Conservation (phyloP, 2,888 invertebrate genomes). For the Kryphioiulus occultus region DNA sequence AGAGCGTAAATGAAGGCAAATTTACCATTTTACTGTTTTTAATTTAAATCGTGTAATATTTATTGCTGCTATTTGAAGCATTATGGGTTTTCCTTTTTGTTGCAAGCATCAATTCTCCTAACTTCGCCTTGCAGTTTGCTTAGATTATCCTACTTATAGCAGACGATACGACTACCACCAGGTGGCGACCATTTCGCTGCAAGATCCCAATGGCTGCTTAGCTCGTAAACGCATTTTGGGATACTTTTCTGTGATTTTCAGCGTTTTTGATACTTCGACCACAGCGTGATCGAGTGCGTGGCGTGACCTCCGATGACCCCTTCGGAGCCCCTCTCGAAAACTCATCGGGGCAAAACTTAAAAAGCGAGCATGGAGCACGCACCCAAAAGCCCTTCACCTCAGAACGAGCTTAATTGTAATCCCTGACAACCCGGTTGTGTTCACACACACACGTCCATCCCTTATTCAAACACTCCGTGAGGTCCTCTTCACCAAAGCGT, state of each 20-base stretch:
- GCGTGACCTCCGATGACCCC: not conserved
- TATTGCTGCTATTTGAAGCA: too few relatives aligned
- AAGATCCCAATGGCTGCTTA: too few relatives aligned
- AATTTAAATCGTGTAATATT: too few relatives aligned
- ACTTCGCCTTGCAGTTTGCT: too few relatives aligned
- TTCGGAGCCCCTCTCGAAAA: not conserved
- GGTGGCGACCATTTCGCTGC: too few relatives aligned
- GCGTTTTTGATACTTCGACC: not conserved
- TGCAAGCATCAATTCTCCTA: too few relatives aligned
- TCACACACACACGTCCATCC: conserved; percentile 14
- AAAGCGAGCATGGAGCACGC: not conserved
- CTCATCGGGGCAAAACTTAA: not conserved
- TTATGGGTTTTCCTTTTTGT: too few relatives aligned
- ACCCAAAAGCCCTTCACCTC: not conserved
- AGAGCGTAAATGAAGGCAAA: too few relatives aligned
- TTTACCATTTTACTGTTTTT: too few relatives aligned
- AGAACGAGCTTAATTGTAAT: conserved; percentile 20
- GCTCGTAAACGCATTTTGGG: too few relatives aligned
- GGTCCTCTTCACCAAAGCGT: conserved; percentile 14
- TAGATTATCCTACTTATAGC: too few relatives aligned
- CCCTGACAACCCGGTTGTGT: not conserved
- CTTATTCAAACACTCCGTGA: not conserved
- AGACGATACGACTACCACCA: too few relatives aligned
- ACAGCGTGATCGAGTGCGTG: not conserved
- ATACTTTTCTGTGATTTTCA: not conserved